Base-by-base conservation (phyloP, 1,140 invertebrate species). In the Elysia chlorotica region DNA sequence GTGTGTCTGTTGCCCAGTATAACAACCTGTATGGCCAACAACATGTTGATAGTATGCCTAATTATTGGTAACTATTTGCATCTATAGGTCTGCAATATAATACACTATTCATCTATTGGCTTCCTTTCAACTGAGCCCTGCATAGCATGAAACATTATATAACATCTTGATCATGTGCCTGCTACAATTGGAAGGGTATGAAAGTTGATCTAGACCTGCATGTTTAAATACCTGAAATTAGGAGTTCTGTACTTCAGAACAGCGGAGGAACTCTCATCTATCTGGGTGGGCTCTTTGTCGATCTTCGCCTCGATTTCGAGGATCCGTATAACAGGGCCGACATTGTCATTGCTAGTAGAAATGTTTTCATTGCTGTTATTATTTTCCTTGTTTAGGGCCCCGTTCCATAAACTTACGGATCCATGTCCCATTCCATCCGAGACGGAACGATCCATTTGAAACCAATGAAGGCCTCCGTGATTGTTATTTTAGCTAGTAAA, bases 211-310 rank as follows among this genome's bases (percentile, higher is more conserved):
- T n/a, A n/a, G n/a, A n/a, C n/a, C n/a, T n/a, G n/a, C n/a, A n/a
- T n/a, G n/a, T n/a, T n/a, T n/a, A n/a, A n/a, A n/a, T n/a, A 85
- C 83, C 83, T 83, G 70, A 86, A 85, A 72, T 84, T 83, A 33
- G 83, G 84, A 10, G 84, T 86, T 71, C 82, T 79, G 53, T 86
- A 86, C 67, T 86, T 85, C 28, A 86, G 65, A 53, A 86, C 83
- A 14, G 80, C 79, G n/a, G 75, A 74, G 23, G 84, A 86, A 48
- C 75, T 78, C 74, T 86, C 84, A 70, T 85, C 83, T 36, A 86
- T 79, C 28, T 78, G 73, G n/a, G 83, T 86, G 25, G 83, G 78
- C 61, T 82, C 76, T 38, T 83, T 84, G 54, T 85, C 83, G 57
- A 86, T 86, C 65, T 79, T 81, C 21, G 81, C 82, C 62, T 80